A percentile compares a stretch with the other conserved stretches of the same genome.
phyloP scores from a whole-genome alignment of 2,888 invertebrate genomes.

The Geophilus truncorum region DNA sequence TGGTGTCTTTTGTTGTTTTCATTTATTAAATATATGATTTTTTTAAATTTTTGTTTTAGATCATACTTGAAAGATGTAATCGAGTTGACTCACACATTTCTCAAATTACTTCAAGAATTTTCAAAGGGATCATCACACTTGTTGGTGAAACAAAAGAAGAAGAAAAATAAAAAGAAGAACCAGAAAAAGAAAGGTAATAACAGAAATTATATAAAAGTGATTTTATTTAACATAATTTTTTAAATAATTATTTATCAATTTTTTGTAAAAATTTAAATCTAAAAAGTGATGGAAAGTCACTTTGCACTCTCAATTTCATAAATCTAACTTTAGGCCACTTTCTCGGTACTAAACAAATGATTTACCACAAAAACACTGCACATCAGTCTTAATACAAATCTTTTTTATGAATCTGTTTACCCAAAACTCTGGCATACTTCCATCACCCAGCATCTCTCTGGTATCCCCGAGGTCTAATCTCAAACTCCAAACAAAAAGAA shows the following conservation, averaged over 20 bases:
- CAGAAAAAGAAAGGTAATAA: neutral
- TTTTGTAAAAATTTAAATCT: too few relatives aligned
- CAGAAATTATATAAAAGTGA: too few relatives aligned
- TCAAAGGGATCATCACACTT: conserved; percentile 56
- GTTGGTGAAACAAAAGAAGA: conserved; percentile 58
- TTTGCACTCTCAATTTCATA: too few relatives aligned
- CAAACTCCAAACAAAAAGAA: neutral
- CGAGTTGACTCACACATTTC: conserved; percentile 81
- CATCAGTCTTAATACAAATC: neutral
- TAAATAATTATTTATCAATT: too few relatives aligned
- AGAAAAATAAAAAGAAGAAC: conserved; percentile 50
- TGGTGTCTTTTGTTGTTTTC: neutral
- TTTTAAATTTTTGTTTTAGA: conserved; percentile 20
- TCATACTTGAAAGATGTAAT: conserved; percentile 78
- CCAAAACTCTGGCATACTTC: neutral
- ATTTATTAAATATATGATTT: neutral
- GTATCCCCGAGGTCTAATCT: neutral
- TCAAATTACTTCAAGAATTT: conserved; percentile 76
- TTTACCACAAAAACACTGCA: neutral
- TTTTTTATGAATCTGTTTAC: neutral
- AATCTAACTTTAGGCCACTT: too few relatives aligned
- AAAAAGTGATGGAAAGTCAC: too few relatives aligned
- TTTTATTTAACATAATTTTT: neutral
- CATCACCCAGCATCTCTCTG: neutral
- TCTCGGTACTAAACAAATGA: too few relatives aligned